These are phyloP conservation scores for Cyrtonyx montezumae DNA, from an alignment of 2,113 vertebrate species.

Conservation along the genomic window DNA sequence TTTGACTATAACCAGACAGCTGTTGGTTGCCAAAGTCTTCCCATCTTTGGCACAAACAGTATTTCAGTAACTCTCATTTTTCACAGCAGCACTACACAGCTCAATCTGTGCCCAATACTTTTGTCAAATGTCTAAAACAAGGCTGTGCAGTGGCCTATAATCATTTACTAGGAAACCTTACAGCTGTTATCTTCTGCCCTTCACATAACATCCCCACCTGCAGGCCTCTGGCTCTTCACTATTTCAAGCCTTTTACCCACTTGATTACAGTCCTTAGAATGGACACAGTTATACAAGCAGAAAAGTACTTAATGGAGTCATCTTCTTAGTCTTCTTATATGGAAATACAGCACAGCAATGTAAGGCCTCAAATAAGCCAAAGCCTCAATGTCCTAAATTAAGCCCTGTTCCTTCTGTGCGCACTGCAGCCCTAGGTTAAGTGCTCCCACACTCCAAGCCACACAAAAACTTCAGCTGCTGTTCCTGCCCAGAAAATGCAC, in stretches of 20 bases:
- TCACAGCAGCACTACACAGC: slow-evolving; percentile 15
- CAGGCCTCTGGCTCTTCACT: not conserved
- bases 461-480: not conserved
- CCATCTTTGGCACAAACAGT: slow-evolving; percentile 33
- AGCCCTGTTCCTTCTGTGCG: not conserved
- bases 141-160: not conserved
- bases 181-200: no score
- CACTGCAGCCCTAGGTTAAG: not conserved
- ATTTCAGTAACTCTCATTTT: not conserved
- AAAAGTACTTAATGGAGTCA: not conserved
- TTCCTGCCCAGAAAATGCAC: not conserved
- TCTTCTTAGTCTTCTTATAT: not conserved
- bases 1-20: slow-evolving; percentile 74
- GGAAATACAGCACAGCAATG: not conserved
- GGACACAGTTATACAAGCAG: accelerated
- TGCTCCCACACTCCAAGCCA: not conserved
- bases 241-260: not conserved
- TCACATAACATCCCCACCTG: not conserved
- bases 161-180: not conserved
- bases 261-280: not conserved
- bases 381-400: not conserved
- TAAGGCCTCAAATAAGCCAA: not conserved
- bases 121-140: not conserved
- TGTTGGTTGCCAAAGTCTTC: slow-evolving; percentile 58
- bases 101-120: not conserved